These are phyloP conservation scores for Lota lota DNA, from an alignment of 2,113 vertebrate species.

Conservation along the genomic window DNA sequence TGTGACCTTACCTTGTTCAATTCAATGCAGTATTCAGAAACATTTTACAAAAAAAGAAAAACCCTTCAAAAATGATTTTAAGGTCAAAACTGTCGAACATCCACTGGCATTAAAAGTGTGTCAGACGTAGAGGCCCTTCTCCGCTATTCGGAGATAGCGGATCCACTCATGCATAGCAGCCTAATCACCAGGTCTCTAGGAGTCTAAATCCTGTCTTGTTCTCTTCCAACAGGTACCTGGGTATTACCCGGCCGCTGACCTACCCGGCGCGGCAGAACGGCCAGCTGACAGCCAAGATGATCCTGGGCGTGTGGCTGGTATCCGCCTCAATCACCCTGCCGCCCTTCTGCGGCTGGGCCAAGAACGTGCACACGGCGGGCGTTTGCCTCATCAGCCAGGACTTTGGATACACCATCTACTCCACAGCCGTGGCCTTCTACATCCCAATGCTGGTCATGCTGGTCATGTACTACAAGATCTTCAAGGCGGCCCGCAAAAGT, in stretches of 20 bases:
- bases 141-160: background rate
- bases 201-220: constrained; percentile 22
- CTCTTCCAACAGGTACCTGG: constrained; percentile 68
- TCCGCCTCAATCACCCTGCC: constrained; percentile 79
- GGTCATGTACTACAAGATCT: constrained; percentile 83
- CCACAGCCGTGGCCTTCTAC: constrained; percentile 79
- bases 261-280: constrained; percentile 79
- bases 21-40: background rate
- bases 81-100: background rate
- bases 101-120: background rate
- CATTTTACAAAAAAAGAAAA: background rate
- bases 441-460: constrained; percentile 82
- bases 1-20: background rate
- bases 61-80: background rate
- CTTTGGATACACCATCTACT: constrained; percentile 80
- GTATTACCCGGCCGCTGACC: constrained; percentile 78
- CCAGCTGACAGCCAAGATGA: constrained; percentile 81
- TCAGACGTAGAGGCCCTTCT: background rate
- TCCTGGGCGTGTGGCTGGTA: constrained; percentile 76
- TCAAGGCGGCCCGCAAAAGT: constrained; percentile 76
- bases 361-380: constrained; percentile 72
- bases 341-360: constrained; percentile 79
- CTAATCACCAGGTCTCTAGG: background rate
- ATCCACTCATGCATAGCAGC: background rate
- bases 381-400: constrained; percentile 82